Evolutionary conservation across 2,797 vertebrate species (phyloP).

Genomic region (Rhynchotus rufescens): DNA sequence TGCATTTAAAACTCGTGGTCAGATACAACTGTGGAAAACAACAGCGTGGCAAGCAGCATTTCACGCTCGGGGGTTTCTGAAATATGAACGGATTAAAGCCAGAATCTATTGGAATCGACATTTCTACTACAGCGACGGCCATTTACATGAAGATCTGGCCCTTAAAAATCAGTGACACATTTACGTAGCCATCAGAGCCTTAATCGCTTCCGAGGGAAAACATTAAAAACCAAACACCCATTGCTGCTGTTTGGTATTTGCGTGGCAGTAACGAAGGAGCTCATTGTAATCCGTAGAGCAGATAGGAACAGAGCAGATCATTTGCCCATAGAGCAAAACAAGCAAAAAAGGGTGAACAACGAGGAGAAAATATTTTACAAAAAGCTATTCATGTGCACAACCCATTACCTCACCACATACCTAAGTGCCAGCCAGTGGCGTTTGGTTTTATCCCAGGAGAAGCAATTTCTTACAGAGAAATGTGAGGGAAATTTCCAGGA

Average conservation of each 20-base stretch:
- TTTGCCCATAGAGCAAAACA: neutral
- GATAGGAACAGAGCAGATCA: neutral
- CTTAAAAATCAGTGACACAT: neutral
- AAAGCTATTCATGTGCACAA: slow-evolving; percentile 37
- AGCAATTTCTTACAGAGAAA: neutral
- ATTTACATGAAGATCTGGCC: neutral
- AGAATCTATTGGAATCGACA: neutral
- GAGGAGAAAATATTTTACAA: slow-evolving; percentile 25
- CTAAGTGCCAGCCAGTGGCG: neutral
- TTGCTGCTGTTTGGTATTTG: neutral
- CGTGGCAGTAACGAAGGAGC: neutral
- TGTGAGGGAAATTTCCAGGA: slow-evolving; percentile 29
- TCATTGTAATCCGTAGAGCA: neutral
- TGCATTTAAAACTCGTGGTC: neutral
- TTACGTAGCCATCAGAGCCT: neutral
- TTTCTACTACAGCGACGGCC: accelerated
- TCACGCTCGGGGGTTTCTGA: neutral
- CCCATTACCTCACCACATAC: slow-evolving; percentile 46
- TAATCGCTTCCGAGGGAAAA: neutral
- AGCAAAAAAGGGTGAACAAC: slow-evolving; percentile 26
- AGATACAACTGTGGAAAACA: neutral
- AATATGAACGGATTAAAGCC: neutral
- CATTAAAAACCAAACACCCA: neutral
- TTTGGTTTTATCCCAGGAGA: slow-evolving; percentile 11
- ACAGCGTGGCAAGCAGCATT: neutral